phyloP scores from a whole-genome alignment of 2,888 invertebrate species.

The Drosophila demipolita region DNA sequence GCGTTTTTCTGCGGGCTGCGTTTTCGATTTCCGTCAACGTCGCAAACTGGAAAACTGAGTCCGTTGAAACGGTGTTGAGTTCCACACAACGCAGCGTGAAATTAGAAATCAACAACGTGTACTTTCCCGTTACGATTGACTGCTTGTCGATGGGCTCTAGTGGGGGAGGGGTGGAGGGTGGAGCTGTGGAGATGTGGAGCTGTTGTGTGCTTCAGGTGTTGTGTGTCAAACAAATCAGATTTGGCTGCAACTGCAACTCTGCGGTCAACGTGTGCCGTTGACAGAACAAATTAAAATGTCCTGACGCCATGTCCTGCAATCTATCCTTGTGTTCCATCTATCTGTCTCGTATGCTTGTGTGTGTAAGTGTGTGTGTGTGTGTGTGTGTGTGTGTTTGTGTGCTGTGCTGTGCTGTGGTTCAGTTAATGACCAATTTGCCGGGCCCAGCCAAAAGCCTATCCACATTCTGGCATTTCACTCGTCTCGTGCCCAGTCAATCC shows the following conservation, averaged over 20 bases:
- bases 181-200: background rate
- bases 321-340: slow-evolving; percentile 42
- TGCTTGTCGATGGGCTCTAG: slow-evolving; percentile 2
- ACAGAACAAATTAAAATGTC: slow-evolving; percentile 82
- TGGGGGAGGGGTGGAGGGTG: background rate
- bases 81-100: slow-evolving; percentile 82
- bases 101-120: slow-evolving; percentile 78
- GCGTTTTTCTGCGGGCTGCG: slow-evolving; percentile 74
- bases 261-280: slow-evolving; percentile 73
- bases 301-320: slow-evolving; percentile 56
- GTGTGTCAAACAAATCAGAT: slow-evolving; percentile 51
- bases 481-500: slow-evolving; percentile 14
- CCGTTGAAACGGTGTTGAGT: slow-evolving; percentile 73
- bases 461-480: slow-evolving; percentile 5
- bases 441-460: slow-evolving; percentile 37
- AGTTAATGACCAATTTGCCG: slow-evolving; percentile 79
- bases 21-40: slow-evolving; percentile 40
- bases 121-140: slow-evolving; percentile 41
- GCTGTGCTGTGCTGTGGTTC: slow-evolving; percentile 46
- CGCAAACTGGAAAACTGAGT: slow-evolving; percentile 9
- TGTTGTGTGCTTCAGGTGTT: slow-evolving; percentile 65
- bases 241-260: slow-evolving; percentile 45
- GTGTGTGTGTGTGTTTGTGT: slow-evolving; percentile 16
- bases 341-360: slow-evolving; percentile 23
- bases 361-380: slow-evolving; percentile 14